Evolutionary conservation across 2,888 invertebrate genomes (phyloP).

Genomic region (Platerodrilus igneus): DNA sequence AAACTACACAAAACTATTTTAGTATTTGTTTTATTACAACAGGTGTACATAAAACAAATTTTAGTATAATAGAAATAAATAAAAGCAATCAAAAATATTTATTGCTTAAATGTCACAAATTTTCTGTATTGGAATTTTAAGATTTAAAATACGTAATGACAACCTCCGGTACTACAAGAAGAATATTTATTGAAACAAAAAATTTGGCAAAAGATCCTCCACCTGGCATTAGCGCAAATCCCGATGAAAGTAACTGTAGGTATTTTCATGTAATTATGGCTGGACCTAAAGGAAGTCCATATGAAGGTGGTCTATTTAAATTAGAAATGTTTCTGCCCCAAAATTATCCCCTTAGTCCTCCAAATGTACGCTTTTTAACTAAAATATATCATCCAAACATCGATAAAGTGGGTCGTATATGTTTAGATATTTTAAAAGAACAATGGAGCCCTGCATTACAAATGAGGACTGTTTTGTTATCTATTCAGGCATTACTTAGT

Average conservation of each 20-base stretch:
- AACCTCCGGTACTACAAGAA: constrained; percentile 69
- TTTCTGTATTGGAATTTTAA: no score
- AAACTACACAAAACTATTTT: no score
- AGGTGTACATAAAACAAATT: no score
- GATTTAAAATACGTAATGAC: no score
- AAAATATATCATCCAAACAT: constrained; percentile 99
- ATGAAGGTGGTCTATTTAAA: constrained; percentile 97
- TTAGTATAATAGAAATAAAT: no score
- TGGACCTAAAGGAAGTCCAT: constrained; percentile 92
- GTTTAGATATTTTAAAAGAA: constrained; percentile 97
- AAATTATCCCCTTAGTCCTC: constrained; percentile 99
- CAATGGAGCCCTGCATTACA: constrained; percentile 99
- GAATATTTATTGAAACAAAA: constrained; percentile 96
- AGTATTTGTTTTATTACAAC: no score
- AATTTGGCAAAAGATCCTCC: constrained; percentile 96
- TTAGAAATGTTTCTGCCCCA: constrained; percentile 98
- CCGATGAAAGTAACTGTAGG: constrained; percentile 92
- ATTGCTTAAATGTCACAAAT: no score
- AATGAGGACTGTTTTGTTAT: constrained; percentile 96
- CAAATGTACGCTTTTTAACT: constrained; percentile 98
- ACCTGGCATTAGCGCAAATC: constrained; percentile 94
- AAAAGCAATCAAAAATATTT: no score
- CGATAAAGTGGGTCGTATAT: constrained; percentile 98
- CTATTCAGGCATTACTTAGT: constrained; percentile 96
- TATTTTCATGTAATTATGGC: constrained; percentile 97